A percentile compares a stretch with the other conserved stretches of the same genome.
Conservation (phyloP, 1,140 invertebrate genomes). For the Drosophila leontia region DNA sequence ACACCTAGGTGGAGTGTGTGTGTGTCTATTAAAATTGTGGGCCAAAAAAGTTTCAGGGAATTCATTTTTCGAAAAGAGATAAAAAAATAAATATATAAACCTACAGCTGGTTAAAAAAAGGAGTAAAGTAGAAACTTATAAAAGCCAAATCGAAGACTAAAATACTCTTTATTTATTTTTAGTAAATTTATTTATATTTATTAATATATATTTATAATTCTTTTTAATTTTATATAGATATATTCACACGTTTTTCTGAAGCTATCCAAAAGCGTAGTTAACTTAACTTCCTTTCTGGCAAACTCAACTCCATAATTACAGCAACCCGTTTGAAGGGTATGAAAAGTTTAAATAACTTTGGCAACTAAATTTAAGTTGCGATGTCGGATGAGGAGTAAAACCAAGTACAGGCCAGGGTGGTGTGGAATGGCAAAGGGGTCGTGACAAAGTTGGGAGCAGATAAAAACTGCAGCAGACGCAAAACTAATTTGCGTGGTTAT, state of each 20-base stretch:
- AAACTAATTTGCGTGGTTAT: constrained; percentile 83
- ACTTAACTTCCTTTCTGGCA: constrained; percentile 12
- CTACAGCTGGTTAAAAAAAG: background rate
- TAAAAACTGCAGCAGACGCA: constrained; percentile 82
- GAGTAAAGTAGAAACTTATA: background rate
- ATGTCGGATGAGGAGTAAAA: constrained; percentile 13
- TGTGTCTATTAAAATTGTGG: constrained; percentile 44
- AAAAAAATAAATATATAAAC: constrained; percentile 51
- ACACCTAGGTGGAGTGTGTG: constrained; percentile 14
- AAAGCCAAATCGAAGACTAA: background rate
- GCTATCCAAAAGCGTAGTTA: background rate
- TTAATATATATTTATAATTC: too few relatives aligned
- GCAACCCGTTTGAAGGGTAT: constrained; percentile 29
- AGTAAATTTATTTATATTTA: background rate
- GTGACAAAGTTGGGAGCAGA: constrained; percentile 78
- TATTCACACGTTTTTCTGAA: background rate
- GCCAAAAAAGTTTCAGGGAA: constrained; percentile 70
- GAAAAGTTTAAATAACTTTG: constrained; percentile 80
- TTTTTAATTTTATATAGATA: background rate
- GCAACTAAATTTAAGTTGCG: constrained; percentile 81
- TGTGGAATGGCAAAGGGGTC: constrained; percentile 25
- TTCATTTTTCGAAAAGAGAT: constrained; percentile 73
- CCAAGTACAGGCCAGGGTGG: background rate
- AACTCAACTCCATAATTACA: constrained; percentile 28
- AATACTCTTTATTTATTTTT: background rate